Conservation (phyloP, 2,888 invertebrate genomes). For the Apamea monoglypha region DNA sequence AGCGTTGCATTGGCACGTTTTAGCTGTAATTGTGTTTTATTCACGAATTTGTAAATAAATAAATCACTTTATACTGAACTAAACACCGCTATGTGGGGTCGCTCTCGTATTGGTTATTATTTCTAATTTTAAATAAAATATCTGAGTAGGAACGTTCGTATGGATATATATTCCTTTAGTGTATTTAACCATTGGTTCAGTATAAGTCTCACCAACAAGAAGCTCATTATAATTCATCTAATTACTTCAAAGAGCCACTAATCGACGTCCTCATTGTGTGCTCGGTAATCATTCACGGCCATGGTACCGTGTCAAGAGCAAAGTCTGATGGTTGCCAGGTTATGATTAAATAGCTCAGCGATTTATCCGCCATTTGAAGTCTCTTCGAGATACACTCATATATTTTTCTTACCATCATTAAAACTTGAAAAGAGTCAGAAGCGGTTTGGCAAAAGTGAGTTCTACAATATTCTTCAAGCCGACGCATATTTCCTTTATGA, state of each 20-base stretch:
- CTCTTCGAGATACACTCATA: not conserved
- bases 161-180: not conserved
- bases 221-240: constrained; percentile 15
- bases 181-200: not conserved
- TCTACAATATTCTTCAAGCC: constrained; percentile 4
- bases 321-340: constrained; percentile 30
- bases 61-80: not conserved
- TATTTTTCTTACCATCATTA: constrained; percentile 20
- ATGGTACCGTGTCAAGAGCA: constrained; percentile 20
- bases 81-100: not conserved
- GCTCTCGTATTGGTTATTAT: not conserved
- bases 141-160: not conserved
- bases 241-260: constrained; percentile 25
- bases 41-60: constrained; percentile 23
- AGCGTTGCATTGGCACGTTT: constrained; percentile 14
- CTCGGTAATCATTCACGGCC: constrained; percentile 27
- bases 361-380: constrained; percentile 5
- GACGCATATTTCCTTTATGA: constrained; percentile 4
- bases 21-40: not conserved
- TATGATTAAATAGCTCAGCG: constrained; percentile 48
- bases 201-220: constrained; percentile 8
- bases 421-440: constrained; percentile 31
- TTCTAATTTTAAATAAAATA: not conserved
- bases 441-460: constrained; percentile 12
- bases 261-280: constrained; percentile 36